A percentile compares a stretch with the other conserved stretches of the same genome.
These are phyloP conservation scores for Diorhabda carinulata DNA, from an alignment of 1,140 invertebrate species.

Conservation along the genomic window DNA sequence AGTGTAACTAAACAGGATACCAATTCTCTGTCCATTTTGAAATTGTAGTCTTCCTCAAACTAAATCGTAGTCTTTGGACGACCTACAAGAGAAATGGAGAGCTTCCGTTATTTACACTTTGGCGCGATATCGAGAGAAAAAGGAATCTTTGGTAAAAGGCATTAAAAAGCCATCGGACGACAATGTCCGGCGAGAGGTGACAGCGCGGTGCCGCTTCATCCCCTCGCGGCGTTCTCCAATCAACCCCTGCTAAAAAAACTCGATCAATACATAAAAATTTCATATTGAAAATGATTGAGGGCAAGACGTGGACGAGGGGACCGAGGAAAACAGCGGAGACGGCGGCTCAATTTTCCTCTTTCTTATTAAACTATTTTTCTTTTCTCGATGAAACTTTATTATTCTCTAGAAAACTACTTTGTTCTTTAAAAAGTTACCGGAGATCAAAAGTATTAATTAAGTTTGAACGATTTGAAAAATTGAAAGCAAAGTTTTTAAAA, in stretches of 20 bases:
- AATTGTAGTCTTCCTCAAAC: no score
- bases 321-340: slow-evolving; percentile 28
- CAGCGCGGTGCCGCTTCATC: slow-evolving; percentile 21
- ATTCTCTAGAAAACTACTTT: slow-evolving; percentile 14
- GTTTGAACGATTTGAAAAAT: slow-evolving; percentile 2
- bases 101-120: no score
- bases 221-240: slow-evolving; percentile 30
- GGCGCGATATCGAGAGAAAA: neutral
- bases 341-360: slow-evolving; percentile 32
- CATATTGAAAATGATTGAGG: slow-evolving; percentile 50
- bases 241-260: slow-evolving; percentile 44
- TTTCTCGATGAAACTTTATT: slow-evolving; percentile 11
- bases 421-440: slow-evolving; percentile 5
- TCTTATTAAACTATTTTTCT: slow-evolving; percentile 23
- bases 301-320: slow-evolving; percentile 24
- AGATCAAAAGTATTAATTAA: slow-evolving; percentile 9
- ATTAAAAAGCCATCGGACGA: slow-evolving; percentile 34
- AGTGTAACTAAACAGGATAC: no score
- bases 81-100: no score
- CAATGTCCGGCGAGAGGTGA: slow-evolving; percentile 30
- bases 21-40: no score
- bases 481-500: neutral
- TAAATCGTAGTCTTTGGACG: no score
- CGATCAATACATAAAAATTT: slow-evolving; percentile 51
- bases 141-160: slow-evolving; percentile 18